Evolutionary conservation across 2,888 invertebrate genomes (phyloP).

Genomic region (Formica aserva): DNA sequence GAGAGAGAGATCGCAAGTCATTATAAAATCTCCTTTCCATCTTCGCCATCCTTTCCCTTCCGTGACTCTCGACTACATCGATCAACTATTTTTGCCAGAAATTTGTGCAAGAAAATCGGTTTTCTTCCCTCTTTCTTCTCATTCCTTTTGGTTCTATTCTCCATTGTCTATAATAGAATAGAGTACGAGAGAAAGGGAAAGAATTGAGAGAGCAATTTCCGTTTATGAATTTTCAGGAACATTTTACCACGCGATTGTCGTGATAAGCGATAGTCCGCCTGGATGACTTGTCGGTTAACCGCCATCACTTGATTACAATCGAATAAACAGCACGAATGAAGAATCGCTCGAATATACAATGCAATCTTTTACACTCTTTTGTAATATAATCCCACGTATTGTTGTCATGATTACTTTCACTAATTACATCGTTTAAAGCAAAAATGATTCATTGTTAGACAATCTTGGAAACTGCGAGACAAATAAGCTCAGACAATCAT

Average conservation of each 20-base stretch:
- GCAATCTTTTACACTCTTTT: constrained; percentile 14
- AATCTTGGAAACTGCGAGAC: background rate
- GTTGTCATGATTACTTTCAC: constrained; percentile 8
- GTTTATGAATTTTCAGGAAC: constrained; percentile 39
- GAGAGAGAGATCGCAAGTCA: constrained; percentile 56
- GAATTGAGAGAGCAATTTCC: background rate
- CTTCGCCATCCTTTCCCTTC: constrained; percentile 35
- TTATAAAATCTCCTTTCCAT: constrained; percentile 65
- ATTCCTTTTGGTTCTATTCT: constrained; percentile 50
- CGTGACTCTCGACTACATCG: constrained; percentile 59
- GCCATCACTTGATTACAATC: background rate
- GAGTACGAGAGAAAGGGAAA: background rate
- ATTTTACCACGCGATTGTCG: constrained; percentile 4
- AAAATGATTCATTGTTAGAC: constrained; percentile 35
- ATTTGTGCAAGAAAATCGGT: constrained; percentile 39
- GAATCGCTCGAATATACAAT: background rate
- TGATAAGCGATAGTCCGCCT: background rate
- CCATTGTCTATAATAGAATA: constrained; percentile 30
- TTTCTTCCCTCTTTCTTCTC: constrained; percentile 36
- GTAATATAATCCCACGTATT: background rate
- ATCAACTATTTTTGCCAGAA: constrained; percentile 48
- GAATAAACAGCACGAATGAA: background rate
- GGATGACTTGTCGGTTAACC: constrained; percentile 24
- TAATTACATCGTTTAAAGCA: background rate
- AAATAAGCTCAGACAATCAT: background rate